Evolutionary conservation across 2,797 vertebrate species (phyloP).

Genomic region (Acipenser transmontanus): DNA sequence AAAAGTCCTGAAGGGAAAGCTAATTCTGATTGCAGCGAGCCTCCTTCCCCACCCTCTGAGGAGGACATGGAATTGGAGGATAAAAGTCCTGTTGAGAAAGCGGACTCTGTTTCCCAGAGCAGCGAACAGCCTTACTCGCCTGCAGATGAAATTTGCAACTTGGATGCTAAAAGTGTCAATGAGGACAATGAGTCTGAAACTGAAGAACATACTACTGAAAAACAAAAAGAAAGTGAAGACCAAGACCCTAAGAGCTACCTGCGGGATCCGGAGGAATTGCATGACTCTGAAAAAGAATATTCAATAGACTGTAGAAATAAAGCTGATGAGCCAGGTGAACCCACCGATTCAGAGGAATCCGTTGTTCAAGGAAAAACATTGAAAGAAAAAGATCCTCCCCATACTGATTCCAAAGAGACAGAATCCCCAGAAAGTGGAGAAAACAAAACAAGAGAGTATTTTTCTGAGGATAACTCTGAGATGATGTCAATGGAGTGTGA

Average conservation of each 20-base stretch:
- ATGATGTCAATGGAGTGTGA: slow-evolving; percentile 86
- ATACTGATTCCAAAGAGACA: slow-evolving; percentile 18
- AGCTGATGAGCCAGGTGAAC: too few relatives aligned
- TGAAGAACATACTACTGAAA: slow-evolving; percentile 4
- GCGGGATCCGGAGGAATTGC: not conserved
- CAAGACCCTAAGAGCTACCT: not conserved
- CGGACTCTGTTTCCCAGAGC: slow-evolving; percentile 22
- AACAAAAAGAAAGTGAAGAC: not conserved
- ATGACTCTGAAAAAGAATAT: not conserved
- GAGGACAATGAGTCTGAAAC: not conserved
- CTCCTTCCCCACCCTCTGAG: not conserved
- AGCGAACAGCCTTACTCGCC: slow-evolving; percentile 21
- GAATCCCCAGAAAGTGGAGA: slow-evolving; percentile 21
- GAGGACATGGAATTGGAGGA: not conserved
- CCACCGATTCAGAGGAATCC: not conserved
- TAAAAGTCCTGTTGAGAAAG: slow-evolving; percentile 11
- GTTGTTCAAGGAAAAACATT: not conserved
- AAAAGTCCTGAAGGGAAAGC: not conserved
- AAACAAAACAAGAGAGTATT: slow-evolving; percentile 30
- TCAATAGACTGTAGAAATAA: not conserved
- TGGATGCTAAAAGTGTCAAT: slow-evolving; percentile 14
- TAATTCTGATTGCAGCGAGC: not conserved
- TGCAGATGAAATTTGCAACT: slow-evolving; percentile 21
- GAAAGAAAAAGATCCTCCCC: not conserved
- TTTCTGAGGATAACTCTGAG: slow-evolving; percentile 70